phyloP scores from a whole-genome alignment of 2,888 invertebrate genomes.

The Drosophila sordidapex region DNA sequence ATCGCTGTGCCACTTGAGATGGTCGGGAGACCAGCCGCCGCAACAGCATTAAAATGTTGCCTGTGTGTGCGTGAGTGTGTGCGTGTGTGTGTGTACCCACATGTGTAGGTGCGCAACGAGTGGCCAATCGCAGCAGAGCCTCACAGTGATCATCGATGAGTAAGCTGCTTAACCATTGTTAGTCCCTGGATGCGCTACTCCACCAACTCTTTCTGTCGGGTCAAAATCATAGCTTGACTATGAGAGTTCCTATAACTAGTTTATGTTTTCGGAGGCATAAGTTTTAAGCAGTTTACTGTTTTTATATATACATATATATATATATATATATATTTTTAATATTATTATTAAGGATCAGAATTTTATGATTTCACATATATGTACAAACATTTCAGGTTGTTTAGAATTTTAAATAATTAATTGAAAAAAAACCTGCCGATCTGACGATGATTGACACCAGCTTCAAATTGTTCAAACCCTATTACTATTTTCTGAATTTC shows the following conservation, averaged over 20 bases:
- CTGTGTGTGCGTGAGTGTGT: slow-evolving; percentile 1
- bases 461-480: background rate
- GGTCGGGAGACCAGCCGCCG: slow-evolving; percentile 22
- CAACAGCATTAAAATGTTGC: slow-evolving; percentile 49
- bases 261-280: background rate
- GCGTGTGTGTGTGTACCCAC: background rate
- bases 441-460: background rate
- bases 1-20: slow-evolving; percentile 58
- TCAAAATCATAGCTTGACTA: background rate
- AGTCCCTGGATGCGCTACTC: slow-evolving; percentile 13
- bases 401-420: too few species aligned
- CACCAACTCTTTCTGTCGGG: background rate
- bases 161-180: background rate
- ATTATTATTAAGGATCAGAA: background rate
- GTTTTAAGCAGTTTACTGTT: background rate
- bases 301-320: too few species aligned
- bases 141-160: slow-evolving; percentile 2
- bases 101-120: slow-evolving; percentile 4
- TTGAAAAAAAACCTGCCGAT: background rate
- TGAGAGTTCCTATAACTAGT: background rate
- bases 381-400: background rate
- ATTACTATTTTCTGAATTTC: background rate
- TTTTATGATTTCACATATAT: background rate
- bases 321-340: background rate
- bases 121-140: slow-evolving; percentile 41